These are phyloP conservation scores for Pachypeltis micranthus DNA, from an alignment of 1,140 invertebrate species.

Conservation along the genomic window DNA sequence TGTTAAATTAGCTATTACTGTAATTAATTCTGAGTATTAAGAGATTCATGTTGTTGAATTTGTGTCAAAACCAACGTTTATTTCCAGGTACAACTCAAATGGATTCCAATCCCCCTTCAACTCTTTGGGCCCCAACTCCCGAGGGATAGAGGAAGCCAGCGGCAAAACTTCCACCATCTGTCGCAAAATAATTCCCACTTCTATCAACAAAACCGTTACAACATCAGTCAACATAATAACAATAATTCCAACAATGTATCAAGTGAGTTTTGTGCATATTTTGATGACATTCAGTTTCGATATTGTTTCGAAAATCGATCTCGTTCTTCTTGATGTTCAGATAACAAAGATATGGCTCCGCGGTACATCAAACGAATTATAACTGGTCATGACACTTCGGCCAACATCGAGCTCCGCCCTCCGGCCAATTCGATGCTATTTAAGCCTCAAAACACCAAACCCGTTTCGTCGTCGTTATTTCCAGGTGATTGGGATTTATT, in stretches of 20 bases:
- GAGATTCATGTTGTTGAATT: too few relatives aligned
- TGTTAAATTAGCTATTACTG: too few relatives aligned
- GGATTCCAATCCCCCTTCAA: slow-evolving; percentile 14
- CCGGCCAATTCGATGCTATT: slow-evolving; percentile 80
- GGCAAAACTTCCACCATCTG: slow-evolving; percentile 27
- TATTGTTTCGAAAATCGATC: too few relatives aligned
- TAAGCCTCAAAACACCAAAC: slow-evolving; percentile 55
- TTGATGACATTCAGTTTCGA: too few relatives aligned
- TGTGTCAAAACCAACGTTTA: too few relatives aligned
- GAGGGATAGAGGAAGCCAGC: slow-evolving; percentile 23
- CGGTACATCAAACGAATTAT: slow-evolving; percentile 66
- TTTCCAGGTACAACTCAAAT: slow-evolving; percentile 28
- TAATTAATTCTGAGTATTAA: too few relatives aligned
- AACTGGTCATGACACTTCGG: slow-evolving; percentile 36
- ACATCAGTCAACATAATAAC: slow-evolving; percentile 41
- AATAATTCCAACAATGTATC: slow-evolving; percentile 42
- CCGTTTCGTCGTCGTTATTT: slow-evolving; percentile 10
- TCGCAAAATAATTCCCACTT: slow-evolving; percentile 20
- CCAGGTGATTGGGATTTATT: slow-evolving; percentile 12
- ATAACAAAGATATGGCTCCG: slow-evolving; percentile 59
- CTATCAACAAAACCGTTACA: slow-evolving; percentile 42
- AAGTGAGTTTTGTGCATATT: slow-evolving; percentile 6
- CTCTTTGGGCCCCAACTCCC: slow-evolving; percentile 4
- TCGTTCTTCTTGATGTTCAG: slow-evolving; percentile 8
- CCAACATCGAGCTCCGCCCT: slow-evolving; percentile 66